Evolutionary conservation across 92 coral and sea anemone species (phyloP).

Genomic region (Parazoanthus darwini): DNA sequence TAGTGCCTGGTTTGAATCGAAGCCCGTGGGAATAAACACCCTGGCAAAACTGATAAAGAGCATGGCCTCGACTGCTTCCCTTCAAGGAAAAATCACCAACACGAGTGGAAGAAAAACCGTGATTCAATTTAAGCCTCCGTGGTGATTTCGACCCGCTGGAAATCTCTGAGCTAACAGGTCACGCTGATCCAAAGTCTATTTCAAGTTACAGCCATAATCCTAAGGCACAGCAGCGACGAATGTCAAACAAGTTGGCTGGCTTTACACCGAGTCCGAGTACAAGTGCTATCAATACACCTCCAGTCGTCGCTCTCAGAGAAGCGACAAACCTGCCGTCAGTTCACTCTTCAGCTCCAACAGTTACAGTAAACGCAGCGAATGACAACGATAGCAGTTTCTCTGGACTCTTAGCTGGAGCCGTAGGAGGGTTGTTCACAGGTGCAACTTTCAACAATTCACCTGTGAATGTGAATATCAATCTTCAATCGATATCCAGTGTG

Average conservation of each 20-base stretch:
- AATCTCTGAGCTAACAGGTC: conserved; percentile 71
- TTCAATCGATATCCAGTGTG: conserved; percentile 34
- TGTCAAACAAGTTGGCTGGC: too few species aligned
- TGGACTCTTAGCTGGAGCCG: conserved; percentile 34
- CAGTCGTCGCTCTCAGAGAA: neutral
- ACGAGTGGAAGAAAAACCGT: conserved; percentile 67
- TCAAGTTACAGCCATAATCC: conserved; percentile 75
- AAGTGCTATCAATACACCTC: too few species aligned
- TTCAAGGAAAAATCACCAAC: conserved; percentile 57
- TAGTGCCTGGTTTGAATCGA: too few species aligned
- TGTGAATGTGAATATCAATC: conserved; percentile 48
- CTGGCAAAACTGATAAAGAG: conserved; percentile 39
- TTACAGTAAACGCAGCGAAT: conserved; percentile 24
- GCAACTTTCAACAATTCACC: conserved; percentile 54
- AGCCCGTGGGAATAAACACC: conserved; percentile 38
- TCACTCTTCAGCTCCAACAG: conserved; percentile 26
- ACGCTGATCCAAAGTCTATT: conserved; percentile 66
- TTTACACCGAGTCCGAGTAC: too few species aligned
- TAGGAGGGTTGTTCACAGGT: neutral
- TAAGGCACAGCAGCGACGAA: neutral
- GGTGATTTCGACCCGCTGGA: conserved; percentile 66
- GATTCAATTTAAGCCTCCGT: conserved; percentile 56
- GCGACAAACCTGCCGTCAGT: conserved; percentile 14
- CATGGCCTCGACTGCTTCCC: conserved; percentile 39
- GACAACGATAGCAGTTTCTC: conserved; percentile 27